Base-by-base conservation (phyloP, 2,113 vertebrate genomes). In the Condylura cristata region DNA sequence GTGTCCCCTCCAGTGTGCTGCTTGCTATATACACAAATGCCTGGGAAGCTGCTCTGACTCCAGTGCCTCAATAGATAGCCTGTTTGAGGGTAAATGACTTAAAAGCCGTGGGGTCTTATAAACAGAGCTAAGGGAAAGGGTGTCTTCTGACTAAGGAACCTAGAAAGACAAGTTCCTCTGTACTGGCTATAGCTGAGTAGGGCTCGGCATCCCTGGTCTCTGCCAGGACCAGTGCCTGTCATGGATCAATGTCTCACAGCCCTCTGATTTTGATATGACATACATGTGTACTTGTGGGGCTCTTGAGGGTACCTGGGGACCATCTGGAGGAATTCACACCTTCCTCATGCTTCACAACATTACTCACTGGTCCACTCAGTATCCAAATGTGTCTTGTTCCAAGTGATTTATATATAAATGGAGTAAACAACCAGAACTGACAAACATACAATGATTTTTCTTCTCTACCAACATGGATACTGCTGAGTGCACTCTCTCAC, bases 271-370 rank as follows among this genome's bases (percentile, higher is more conserved):
- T 71, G 26, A 24, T 8, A 11, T 46, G 39, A 61, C 48, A 75
- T 8, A 18, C 2, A 5, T 6, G 1, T 63, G 56, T 5, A 46
- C 12, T 46, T 32, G 9, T 12, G 30, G 37, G 12, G 37, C 4
- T 4, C 3, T 2, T 0, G 10, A 0, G 1, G n/a, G 26, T 8
- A 4, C 26, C 22, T 34, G 24, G 71, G 53, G 44, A 60, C 71
- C 20, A 8, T 18, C 3, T 26, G 7, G 6, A 41, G 53, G 2
- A 48, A 39, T 30, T 53, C 8, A 60, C 1, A 16, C 24, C 34
- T 32, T 41, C 39, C 41, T 48, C 34, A 48, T 70, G n/a, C 41
- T 51, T 28, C 32, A 18, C 14, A 72, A 48, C 18, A 60, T 37
- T 13, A 20, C 4, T 10, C 13, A 34, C 28, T 7, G 18, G 32